Evolutionary conservation across 1,140 invertebrate species (phyloP).

Genomic region (Geopemphigus sp.): DNA sequence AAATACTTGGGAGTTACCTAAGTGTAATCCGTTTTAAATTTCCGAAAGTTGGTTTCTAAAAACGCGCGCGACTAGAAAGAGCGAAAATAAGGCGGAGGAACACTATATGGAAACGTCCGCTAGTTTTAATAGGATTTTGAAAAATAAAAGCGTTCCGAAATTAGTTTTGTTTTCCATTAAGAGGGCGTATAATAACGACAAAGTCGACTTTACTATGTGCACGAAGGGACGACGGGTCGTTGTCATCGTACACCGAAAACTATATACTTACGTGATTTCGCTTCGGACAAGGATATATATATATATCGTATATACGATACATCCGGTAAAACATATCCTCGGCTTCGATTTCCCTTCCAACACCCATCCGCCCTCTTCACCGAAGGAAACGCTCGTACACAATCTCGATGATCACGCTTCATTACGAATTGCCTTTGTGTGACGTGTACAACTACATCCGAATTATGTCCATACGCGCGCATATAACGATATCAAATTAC

Average conservation of each 20-base stretch:
- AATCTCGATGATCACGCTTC: neutral
- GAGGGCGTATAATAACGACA: neutral
- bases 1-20: neutral
- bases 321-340: neutral
- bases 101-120: neutral
- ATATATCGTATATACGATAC: neutral
- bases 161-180: neutral
- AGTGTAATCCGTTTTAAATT: neutral
- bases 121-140: constrained; percentile 9
- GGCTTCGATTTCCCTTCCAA: neutral
- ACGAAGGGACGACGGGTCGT: neutral
- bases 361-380: too few species aligned
- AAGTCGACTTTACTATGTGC: neutral
- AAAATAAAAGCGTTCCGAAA: constrained; percentile 14
- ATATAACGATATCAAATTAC: constrained; percentile 6
- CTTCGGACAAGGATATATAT: neutral
- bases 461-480: neutral
- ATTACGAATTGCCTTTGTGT: neutral
- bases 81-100: neutral
- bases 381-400: constrained; percentile 13
- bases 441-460: neutral
- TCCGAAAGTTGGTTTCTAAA: neutral
- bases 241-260: neutral
- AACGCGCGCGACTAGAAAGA: neutral
- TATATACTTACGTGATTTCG: neutral